Evolutionary conservation across 2,797 vertebrate genomes (phyloP).

Genomic region (Pyrocephalus nanus): DNA sequence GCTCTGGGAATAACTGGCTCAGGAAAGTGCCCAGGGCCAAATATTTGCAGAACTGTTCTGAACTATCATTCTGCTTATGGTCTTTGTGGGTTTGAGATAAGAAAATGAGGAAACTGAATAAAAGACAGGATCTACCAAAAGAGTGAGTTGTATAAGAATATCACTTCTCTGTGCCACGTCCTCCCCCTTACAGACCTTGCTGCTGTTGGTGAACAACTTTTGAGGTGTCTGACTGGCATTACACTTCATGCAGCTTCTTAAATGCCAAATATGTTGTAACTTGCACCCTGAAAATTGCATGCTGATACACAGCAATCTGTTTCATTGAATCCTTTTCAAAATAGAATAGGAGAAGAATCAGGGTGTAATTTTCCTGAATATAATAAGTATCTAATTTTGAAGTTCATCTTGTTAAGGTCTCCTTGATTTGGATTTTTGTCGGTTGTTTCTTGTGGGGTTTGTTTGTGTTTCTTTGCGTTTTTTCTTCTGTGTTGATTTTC

Average conservation of each 20-base stretch:
- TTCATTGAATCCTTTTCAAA: neutral
- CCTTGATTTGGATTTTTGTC: neutral
- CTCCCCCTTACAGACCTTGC: neutral
- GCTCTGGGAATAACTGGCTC: neutral
- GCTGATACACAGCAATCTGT: neutral
- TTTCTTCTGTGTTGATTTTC: neutral
- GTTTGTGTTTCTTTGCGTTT: neutral
- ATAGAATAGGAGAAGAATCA: neutral
- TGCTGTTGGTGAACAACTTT: neutral
- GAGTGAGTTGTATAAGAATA: neutral
- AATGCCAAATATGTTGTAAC: neutral
- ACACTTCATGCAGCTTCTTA: neutral
- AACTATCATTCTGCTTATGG: neutral
- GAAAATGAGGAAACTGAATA: slow-evolving; percentile 41
- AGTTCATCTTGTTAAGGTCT: neutral
- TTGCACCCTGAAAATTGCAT: neutral
- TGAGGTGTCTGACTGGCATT: neutral
- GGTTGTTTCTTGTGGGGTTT: neutral
- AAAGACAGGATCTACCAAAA: slow-evolving; percentile 11
- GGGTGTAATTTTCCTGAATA: neutral
- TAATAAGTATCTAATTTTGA: neutral
- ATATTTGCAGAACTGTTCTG: slow-evolving; percentile 14
- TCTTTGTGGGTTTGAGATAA: slow-evolving; percentile 55
- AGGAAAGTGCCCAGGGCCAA: neutral
- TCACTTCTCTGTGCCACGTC: neutral